Evolutionary conservation across 2,113 vertebrate genomes (phyloP), one percentile per base, ranked within the genome.

Genomic region (Notiomystis cincta): DNA sequence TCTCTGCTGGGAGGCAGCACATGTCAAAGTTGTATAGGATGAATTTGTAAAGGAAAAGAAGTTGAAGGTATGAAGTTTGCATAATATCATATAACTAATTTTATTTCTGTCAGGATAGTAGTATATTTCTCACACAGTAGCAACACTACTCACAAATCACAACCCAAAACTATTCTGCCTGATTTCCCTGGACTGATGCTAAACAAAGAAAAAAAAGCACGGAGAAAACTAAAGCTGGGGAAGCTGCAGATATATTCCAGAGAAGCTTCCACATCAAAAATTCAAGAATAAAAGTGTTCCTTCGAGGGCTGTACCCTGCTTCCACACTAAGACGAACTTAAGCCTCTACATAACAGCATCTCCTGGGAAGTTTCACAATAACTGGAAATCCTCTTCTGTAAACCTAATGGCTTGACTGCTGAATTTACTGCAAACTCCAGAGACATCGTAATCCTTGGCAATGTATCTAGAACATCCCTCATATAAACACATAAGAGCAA

Each of bases 381-480:
- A 75, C 42, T 75, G n/a, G 87, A 91, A 94, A 95, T 93, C 42
- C 37, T 92, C 15, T 65, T 69, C 70, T 93, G 60, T 88, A 93
- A 96, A 82, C 33, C n/a, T 90, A 89, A 70, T 61, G 57, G n/a
- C 28, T 65, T 91, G 65, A 48, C 56, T 93, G 65, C 60, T 27
- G 38, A 91, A 78, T 87, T 89, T 72, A 57, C 73, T 82, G 57
- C 71, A 73, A 31, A 61, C 64, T 91, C 57, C 23, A 82, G 69
- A 86, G 71, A 33, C 19, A 1, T 2, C 47, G 7, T 64, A 78
- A 35, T 85, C 42, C 40, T 95, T 76, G 48, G 33, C n/a, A 82
- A 30, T 16, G 21, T 48, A 58, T 38, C 44, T 53, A 47, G 57
- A 83, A 69, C 8, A 42, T 38, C 16, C 9, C 6, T 83, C 56